phyloP scores from a whole-genome alignment of 2,888 invertebrate genomes.

The Drosophila picticornis region DNA sequence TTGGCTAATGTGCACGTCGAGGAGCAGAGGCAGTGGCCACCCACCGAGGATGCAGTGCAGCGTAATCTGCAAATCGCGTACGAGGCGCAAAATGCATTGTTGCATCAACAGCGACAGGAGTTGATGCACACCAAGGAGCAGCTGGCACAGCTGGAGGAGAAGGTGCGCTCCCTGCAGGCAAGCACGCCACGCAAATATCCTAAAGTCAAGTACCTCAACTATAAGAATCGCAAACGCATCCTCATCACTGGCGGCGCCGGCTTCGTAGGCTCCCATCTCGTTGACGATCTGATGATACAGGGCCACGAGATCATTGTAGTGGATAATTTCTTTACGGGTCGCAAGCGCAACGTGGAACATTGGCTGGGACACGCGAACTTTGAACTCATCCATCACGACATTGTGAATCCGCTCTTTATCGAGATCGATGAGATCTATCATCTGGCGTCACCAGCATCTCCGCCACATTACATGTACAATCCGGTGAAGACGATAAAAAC shows the following conservation, averaged over 20 bases:
- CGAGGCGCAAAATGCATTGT: constrained; percentile 61
- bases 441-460: constrained; percentile 99
- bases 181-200: constrained; percentile 94
- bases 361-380: constrained; percentile 99
- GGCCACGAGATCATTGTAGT: constrained; percentile 98
- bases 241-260: constrained; percentile 98
- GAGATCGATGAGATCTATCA: constrained; percentile 99
- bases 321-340: constrained; percentile 99
- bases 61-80: constrained; percentile 62
- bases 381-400: constrained; percentile 99
- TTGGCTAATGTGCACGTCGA: constrained; percentile 30
- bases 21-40: constrained; percentile 61
- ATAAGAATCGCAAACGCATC: constrained; percentile 96
- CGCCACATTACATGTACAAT: constrained; percentile 99
- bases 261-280: constrained; percentile 99
- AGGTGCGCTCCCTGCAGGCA: constrained; percentile 90
- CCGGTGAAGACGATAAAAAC: constrained; percentile 99
- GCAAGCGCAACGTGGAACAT: constrained; percentile 98
- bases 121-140: constrained; percentile 88
- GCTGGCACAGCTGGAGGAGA: constrained; percentile 90
- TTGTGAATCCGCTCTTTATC: constrained; percentile 98
- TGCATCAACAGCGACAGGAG: constrained; percentile 84
- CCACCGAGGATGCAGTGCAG: constrained; percentile 56
- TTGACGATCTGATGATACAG: constrained; percentile 96
- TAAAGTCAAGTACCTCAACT: constrained; percentile 95